A percentile compares a stretch with the other conserved stretches of the same genome.
These are phyloP conservation scores for Podiceps cristatus DNA, from an alignment of 2,113 vertebrate genomes.

Conservation along the genomic window DNA sequence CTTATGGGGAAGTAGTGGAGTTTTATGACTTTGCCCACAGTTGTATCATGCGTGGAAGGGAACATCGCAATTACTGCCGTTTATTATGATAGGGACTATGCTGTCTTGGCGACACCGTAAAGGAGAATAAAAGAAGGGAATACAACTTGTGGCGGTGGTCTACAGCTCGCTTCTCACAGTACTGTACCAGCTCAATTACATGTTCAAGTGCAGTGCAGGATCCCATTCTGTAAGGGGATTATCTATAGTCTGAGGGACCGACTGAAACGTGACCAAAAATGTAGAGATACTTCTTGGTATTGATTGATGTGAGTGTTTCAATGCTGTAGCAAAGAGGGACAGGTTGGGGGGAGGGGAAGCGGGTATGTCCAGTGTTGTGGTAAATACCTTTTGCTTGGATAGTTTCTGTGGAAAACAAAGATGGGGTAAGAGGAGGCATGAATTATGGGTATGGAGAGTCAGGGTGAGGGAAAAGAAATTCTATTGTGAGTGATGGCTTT, in stretches of 20 bases:
- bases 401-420: not conserved
- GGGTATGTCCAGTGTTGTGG: not conserved
- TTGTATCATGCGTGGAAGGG: not conserved
- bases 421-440: not conserved
- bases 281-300: not conserved
- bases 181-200: rapidly evolving
- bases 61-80: not conserved
- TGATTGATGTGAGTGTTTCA: not conserved
- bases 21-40: not conserved
- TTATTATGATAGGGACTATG: not conserved
- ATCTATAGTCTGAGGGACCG: not conserved
- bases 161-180: not conserved
- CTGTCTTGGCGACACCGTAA: rapidly evolving
- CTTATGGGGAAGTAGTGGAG: not conserved
- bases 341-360: no score
- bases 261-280: not conserved
- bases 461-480: not conserved
- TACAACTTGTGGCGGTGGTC: not conserved
- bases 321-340: not conserved
- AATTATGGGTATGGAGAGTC: not conserved
- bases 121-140: not conserved
- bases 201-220: not conserved
- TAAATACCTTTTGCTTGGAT: not conserved
- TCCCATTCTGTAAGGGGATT: not conserved
- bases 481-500: not conserved